Evolutionary conservation across 2,113 vertebrate species (phyloP), one percentile per base, ranked within the genome.

Genomic region (Tragelaphus scriptus): DNA sequence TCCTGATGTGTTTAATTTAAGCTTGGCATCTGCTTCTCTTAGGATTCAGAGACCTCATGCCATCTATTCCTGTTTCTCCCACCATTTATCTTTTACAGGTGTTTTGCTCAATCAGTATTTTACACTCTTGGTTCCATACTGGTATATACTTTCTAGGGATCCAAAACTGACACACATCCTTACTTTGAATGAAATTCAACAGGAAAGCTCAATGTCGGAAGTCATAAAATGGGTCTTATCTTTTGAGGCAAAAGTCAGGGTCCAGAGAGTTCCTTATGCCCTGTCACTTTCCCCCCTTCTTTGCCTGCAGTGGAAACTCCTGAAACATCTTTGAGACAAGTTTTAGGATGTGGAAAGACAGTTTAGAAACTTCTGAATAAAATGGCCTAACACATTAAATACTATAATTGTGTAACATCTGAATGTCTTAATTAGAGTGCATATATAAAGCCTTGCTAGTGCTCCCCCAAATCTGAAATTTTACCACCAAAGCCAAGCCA

Each of bases 211-310:
- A 85, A 40, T 25, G 23, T 5, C 17, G 0, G 14, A 82, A 85
- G 23, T 25, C 4, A 30, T 36, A 28, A 4, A 88, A 68, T 65
- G 14, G 12, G 26, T 56, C 25, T 79, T 25, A 68, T 55, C 82
- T 49, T 32, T 0, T 56, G 77, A 86, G 77, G 71, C 25, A 51
- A 89, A 61, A 12, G 32, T 92, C 11, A 7, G 49, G 21, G 23
- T 32, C 53, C 32, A 85, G 65, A 58, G 19, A 6, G 13, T 75
- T 81, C 16, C 25, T 59, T 32, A 58, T 8, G 40, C 23, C 36
- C 11, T 21, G 6, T 16, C 28, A 55, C 7, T 26, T 6, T 32
- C 8, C 25, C 3, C 10, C 6, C 5, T 58, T 0, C 14, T 51
- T 36, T 2, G 4, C 30, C 55, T 82, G 36, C 25, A 30, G 15